A percentile compares a stretch with the other conserved stretches of the same genome.
phyloP scores from a whole-genome alignment of 2,797 vertebrate genomes.

The Tachyglossus aculeatus region DNA sequence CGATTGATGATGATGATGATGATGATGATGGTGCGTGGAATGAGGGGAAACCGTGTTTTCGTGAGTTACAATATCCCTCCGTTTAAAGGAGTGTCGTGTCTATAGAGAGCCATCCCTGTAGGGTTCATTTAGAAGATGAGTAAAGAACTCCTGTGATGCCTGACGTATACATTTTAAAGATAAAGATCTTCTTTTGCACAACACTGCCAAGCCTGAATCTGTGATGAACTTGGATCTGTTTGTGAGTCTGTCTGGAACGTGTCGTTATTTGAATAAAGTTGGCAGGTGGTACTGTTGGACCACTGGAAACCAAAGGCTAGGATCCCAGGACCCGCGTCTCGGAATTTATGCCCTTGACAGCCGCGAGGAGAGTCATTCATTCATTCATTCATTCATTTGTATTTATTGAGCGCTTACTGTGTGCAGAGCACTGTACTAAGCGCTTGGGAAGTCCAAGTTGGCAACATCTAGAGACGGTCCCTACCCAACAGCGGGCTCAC shows the following conservation, averaged over 20 bases:
- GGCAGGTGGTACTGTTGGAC: neutral
- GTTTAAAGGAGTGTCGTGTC: accelerated
- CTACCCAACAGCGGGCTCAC: too few species aligned
- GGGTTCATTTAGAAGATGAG: neutral
- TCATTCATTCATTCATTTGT: too few species aligned
- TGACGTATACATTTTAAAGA: neutral
- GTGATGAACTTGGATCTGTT: neutral
- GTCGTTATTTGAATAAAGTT: neutral
- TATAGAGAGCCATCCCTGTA: neutral
- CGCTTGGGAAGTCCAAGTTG: too few species aligned
- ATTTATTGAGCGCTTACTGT: too few species aligned
- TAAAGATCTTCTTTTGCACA: neutral
- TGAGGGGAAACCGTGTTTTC: neutral
- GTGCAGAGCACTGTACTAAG: too few species aligned
- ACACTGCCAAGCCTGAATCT: neutral
- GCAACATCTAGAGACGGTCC: too few species aligned
- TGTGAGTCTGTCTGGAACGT: neutral
- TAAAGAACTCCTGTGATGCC: neutral
- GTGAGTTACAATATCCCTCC: neutral
- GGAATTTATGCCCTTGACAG: too few species aligned
- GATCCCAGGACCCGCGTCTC: too few species aligned
- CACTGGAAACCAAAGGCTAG: neutral
- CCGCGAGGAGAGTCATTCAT: too few species aligned
- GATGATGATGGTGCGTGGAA: too few species aligned
- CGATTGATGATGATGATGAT: too few species aligned